These are phyloP conservation scores for Acronicta leporina DNA, from an alignment of 2,888 invertebrate genomes.

Conservation along the genomic window DNA sequence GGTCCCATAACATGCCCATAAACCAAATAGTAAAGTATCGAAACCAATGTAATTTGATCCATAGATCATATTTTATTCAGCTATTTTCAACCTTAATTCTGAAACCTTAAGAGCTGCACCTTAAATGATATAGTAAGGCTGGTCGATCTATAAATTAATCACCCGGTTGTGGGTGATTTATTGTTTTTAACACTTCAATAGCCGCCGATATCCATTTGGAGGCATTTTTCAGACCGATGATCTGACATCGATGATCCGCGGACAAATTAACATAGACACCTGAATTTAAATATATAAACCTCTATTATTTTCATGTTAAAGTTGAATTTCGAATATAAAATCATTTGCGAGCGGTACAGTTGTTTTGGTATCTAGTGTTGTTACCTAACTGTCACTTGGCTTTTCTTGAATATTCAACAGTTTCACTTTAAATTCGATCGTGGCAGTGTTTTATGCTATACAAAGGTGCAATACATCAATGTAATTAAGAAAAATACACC, in stretches of 20 bases:
- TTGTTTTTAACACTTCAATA: constrained; percentile 73
- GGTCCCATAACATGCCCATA: constrained; percentile 69
- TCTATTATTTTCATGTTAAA: background rate
- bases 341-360: constrained; percentile 14
- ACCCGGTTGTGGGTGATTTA: constrained; percentile 73
- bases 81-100: constrained; percentile 55
- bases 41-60: constrained; percentile 47
- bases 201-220: constrained; percentile 67
- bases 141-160: constrained; percentile 74
- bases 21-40: constrained; percentile 70
- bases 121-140: constrained; percentile 23
- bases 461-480: constrained; percentile 52
- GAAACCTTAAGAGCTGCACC: constrained; percentile 38
- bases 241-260: constrained; percentile 47
- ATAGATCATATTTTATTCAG: constrained; percentile 14
- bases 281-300: background rate
- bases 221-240: constrained; percentile 57
- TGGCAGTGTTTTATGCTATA: constrained; percentile 47
- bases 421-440: constrained; percentile 43
- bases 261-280: constrained; percentile 1
- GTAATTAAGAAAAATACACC: constrained; percentile 40
- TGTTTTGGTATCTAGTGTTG: constrained; percentile 44
- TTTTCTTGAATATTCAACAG: constrained; percentile 56
- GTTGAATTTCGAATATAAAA: constrained; percentile 18
- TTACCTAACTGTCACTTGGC: constrained; percentile 57